Evolutionary conservation across 2,888 invertebrate species (phyloP).

Genomic region (Pocota personata): DNA sequence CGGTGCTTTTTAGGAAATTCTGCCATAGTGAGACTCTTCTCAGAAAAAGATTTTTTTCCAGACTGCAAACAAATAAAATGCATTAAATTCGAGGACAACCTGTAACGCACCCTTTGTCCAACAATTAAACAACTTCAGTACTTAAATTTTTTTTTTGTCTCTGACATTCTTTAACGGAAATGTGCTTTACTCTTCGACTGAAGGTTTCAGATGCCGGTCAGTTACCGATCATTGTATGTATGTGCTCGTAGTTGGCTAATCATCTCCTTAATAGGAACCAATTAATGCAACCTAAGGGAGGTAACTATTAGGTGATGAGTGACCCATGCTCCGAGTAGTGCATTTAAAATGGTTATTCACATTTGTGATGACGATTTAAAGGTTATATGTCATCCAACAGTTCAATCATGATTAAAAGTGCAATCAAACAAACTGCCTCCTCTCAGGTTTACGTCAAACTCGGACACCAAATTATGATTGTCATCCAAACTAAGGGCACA

Average conservation of each 20-base stretch:
- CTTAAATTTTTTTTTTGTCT: not conserved
- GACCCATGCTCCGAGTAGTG: slow-evolving; percentile 23
- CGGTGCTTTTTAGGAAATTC: not conserved
- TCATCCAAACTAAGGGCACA: not conserved
- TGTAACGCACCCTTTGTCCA: not conserved
- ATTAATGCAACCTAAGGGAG: slow-evolving; percentile 21
- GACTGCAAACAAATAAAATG: not conserved
- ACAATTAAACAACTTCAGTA: not conserved
- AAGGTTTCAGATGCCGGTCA: slow-evolving; percentile 2
- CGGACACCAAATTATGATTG: slow-evolving; percentile 18
- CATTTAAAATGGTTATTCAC: slow-evolving; percentile 1
- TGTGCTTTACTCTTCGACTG: not conserved
- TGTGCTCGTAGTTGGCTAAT: not conserved
- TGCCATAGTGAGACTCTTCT: not conserved
- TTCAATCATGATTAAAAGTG: slow-evolving; percentile 52
- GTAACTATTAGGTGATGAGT: slow-evolving; percentile 23
- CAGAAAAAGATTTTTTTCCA: not conserved
- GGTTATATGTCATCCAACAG: slow-evolving; percentile 61
- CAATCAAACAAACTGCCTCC: slow-evolving; percentile 1
- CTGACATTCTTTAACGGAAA: not conserved
- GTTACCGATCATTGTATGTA: not conserved
- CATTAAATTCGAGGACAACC: not conserved
- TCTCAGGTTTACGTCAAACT: slow-evolving; percentile 3
- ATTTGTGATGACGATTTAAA: slow-evolving; percentile 34
- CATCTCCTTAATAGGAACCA: slow-evolving; percentile 24